phyloP scores from a whole-genome alignment of 2,797 vertebrate genomes.

The Margarornis squamiger region DNA sequence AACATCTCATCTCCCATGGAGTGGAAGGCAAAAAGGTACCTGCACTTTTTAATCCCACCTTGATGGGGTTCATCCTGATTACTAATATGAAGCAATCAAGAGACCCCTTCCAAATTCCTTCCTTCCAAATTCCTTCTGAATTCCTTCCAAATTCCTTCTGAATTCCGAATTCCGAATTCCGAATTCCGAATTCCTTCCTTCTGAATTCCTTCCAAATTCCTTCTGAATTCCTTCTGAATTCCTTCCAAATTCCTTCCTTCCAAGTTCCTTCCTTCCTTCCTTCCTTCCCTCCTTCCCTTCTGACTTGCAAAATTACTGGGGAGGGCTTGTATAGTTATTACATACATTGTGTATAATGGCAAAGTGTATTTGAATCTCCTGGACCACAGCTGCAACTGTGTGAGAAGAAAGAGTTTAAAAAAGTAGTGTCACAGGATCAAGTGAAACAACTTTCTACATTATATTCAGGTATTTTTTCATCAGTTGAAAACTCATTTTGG shows the following conservation, averaged over 20 bases:
- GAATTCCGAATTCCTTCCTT: no score
- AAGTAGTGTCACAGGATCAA: neutral
- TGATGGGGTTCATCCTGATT: neutral
- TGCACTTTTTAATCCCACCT: neutral
- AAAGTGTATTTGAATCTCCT: neutral
- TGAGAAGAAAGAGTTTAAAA: neutral
- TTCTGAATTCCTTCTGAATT: no score
- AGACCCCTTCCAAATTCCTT: neutral
- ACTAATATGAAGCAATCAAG: neutral
- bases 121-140: no score
- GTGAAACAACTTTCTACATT: neutral
- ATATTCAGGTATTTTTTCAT: neutral
- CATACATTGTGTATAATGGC: no score
- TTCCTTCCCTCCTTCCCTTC: no score
- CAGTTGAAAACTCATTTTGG: neutral
- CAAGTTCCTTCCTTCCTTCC: no score
- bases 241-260: neutral
- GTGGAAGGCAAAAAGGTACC: neutral
- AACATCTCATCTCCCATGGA: neutral
- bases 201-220: no score
- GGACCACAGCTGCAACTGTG: neutral
- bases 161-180: no score
- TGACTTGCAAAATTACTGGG: neutral
- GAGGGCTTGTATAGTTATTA: neutral
- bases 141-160: no score